Conservation (phyloP, 2,797 vertebrate species). For the Micropoecilia bifurca region DNA sequence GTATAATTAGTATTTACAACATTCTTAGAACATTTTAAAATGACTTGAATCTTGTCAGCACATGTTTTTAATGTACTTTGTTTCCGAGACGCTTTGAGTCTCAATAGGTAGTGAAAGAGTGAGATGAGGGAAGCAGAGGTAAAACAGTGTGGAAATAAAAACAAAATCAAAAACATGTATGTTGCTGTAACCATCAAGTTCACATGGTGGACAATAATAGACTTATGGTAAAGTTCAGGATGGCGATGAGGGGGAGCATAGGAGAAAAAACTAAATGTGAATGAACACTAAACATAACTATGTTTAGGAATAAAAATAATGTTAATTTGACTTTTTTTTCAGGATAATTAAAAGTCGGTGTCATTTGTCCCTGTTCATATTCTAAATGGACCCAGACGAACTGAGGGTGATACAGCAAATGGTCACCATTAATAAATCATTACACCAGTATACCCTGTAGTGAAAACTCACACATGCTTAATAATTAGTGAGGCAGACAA, state of each 20-base stretch:
- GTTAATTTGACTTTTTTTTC: slow-evolving; percentile 8
- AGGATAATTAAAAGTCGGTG: slow-evolving; percentile 55
- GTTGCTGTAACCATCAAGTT: too few relatives aligned
- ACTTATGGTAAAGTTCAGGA: too few relatives aligned
- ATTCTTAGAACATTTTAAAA: too few relatives aligned
- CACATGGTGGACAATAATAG: too few relatives aligned
- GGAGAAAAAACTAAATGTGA: neutral
- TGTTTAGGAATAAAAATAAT: neutral
- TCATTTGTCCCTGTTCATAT: slow-evolving; percentile 57
- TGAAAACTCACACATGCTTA: slow-evolving; percentile 50
- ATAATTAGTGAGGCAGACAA: slow-evolving; percentile 50
- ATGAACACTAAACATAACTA: neutral
- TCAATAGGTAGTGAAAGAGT: too few relatives aligned
- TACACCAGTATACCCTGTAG: slow-evolving; percentile 53
- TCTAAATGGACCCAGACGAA: slow-evolving; percentile 68
- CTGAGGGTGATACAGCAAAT: slow-evolving; percentile 59
- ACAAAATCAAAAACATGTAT: too few relatives aligned
- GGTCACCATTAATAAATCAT: slow-evolving; percentile 60
- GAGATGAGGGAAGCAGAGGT: too few relatives aligned
- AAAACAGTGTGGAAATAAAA: too few relatives aligned
- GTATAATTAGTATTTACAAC: too few relatives aligned
- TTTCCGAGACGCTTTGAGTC: too few relatives aligned
- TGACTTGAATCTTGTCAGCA: neutral
- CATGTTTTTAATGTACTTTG: neutral
- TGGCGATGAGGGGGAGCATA: too few relatives aligned